A percentile compares a stretch with the other conserved stretches of the same genome.
These are phyloP conservation scores for Triplophysa yarkandensis DNA, from an alignment of 2,797 vertebrate species.

Conservation along the genomic window DNA sequence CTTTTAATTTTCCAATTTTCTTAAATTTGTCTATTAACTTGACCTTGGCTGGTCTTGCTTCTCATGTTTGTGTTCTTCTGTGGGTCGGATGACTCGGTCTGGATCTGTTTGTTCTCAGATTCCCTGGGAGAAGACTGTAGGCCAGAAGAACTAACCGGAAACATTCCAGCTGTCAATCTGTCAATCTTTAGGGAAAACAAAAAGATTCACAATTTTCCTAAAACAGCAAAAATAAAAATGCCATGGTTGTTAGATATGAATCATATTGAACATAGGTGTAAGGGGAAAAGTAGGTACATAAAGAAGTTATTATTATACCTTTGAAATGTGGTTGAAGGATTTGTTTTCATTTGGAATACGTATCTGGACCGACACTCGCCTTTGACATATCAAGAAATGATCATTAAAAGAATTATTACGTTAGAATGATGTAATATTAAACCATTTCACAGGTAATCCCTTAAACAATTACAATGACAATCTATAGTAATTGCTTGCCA, in stretches of 20 bases:
- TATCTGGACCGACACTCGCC: conserved; percentile 19
- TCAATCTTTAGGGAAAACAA: conserved; percentile 26
- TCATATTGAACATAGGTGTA: background rate
- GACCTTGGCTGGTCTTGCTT: conserved; percentile 40
- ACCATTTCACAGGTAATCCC: background rate
- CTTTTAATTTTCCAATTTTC: too few relatives aligned
- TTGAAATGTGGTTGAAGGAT: conserved; percentile 9
- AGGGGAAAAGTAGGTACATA: background rate
- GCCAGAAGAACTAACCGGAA: background rate
- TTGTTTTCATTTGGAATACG: conserved; percentile 20
- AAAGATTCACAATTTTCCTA: conserved; percentile 19
- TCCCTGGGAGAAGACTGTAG: background rate
- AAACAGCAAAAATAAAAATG: background rate
- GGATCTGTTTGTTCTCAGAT: conserved; percentile 20
- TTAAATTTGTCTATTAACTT: background rate
- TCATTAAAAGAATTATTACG: background rate
- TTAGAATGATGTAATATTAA: background rate
- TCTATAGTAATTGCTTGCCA: background rate
- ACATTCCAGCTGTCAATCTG: background rate
- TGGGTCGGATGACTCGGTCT: conserved; percentile 15
- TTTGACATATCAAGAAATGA: conserved; percentile 35
- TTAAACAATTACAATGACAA: background rate
- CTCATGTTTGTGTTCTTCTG: background rate
- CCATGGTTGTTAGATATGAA: background rate
- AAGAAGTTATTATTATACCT: conserved; percentile 14